phyloP scores from a whole-genome alignment of 1,140 invertebrate species.

The Eurosta solidaginis region DNA sequence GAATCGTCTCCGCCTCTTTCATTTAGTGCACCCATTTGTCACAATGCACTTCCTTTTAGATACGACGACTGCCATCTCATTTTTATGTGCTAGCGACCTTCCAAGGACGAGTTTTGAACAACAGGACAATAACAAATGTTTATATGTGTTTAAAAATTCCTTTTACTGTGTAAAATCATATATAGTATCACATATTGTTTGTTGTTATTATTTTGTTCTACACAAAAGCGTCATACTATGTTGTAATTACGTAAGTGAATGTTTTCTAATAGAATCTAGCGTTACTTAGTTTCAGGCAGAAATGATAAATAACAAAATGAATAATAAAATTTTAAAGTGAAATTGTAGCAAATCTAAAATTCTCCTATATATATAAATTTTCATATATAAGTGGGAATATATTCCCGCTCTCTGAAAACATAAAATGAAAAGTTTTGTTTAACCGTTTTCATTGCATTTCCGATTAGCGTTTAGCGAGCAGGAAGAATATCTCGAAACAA shows the following conservation, averaged over 20 bases:
- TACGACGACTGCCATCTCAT: background rate
- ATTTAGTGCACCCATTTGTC: constrained; percentile 15
- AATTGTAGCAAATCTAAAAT: background rate
- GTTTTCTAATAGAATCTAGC: background rate
- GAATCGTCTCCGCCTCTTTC: background rate
- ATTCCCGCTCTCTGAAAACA: too few relatives aligned
- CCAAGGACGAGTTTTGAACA: constrained; percentile 14
- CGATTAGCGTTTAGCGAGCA: too few relatives aligned
- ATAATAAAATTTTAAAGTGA: background rate
- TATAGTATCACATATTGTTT: background rate
- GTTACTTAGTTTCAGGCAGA: background rate
- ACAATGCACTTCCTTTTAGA: background rate
- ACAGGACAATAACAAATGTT: background rate
- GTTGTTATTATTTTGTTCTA: background rate
- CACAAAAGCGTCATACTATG: background rate
- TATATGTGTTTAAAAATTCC: background rate
- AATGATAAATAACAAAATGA: too few relatives aligned
- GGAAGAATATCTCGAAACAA: too few relatives aligned
- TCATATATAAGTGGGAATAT: background rate
- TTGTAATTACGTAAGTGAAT: background rate
- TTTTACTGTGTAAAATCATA: background rate
- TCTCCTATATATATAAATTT: background rate
- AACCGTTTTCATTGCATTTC: too few relatives aligned
- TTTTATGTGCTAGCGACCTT: background rate
- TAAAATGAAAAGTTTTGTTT: too few relatives aligned